Percentiles rank a stretch among this genome's conserved stretches.
Conservation (phyloP, 2,888 invertebrate genomes). For the Synergus japonicus region DNA sequence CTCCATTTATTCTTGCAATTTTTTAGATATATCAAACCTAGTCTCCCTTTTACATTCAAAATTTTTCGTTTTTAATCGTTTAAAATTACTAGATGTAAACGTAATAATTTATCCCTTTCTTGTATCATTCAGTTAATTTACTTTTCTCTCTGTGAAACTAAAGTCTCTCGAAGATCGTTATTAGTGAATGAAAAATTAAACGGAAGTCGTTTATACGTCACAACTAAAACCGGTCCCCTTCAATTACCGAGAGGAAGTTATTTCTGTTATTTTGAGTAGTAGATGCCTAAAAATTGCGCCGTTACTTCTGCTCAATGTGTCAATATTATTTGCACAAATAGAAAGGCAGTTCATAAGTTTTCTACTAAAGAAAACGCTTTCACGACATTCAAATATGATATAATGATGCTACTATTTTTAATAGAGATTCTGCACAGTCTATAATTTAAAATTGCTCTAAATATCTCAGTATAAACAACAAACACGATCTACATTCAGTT, state of each 20-base stretch:
- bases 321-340: neutral
- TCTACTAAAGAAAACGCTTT: neutral
- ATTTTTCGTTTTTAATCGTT: too few relatives aligned
- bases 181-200: conserved; percentile 17
- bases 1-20: neutral
- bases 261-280: conserved; percentile 9
- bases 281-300: neutral
- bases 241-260: conserved; percentile 27
- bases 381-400: neutral
- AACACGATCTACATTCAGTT: too few relatives aligned
- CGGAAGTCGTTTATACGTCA: conserved; percentile 23
- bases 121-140: neutral
- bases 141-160: neutral
- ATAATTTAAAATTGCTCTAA: too few relatives aligned
- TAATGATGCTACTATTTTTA: neutral
- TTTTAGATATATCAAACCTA: neutral
- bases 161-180: conserved; percentile 5
- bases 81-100: neutral
- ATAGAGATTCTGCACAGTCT: too few relatives aligned
- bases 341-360: neutral
- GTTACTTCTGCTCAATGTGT: neutral
- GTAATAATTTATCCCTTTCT: neutral
- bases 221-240: conserved; percentile 27
- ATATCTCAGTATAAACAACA: too few relatives aligned
- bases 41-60: neutral